Conservation (phyloP, 2,797 vertebrate species). For the Neosilurus hyrtlii region DNA sequence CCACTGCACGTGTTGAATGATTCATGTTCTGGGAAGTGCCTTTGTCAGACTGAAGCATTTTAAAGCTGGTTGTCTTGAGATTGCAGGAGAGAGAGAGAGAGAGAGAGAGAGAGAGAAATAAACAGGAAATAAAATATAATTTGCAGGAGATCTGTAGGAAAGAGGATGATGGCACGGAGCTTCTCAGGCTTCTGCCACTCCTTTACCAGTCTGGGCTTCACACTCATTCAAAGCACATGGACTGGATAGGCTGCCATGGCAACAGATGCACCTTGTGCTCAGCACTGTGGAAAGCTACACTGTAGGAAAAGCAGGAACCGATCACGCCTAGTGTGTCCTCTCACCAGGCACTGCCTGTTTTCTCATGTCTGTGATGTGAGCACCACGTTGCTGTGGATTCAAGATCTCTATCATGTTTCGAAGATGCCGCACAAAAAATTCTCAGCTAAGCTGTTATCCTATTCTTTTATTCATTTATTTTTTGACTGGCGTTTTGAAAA, state of each 20-base stretch:
- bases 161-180: constrained; percentile 32
- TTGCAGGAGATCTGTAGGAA: constrained; percentile 46
- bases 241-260: constrained; percentile 76
- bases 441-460: neutral
- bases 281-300: constrained; percentile 36
- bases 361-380: neutral
- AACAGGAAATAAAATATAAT: constrained; percentile 45
- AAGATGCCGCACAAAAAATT: neutral
- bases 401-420: neutral
- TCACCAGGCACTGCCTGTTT: constrained; percentile 19
- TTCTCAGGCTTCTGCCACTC: constrained; percentile 36
- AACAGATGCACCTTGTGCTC: constrained; percentile 74
- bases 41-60: constrained; percentile 65
- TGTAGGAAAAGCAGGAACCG: constrained; percentile 38
- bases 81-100: constrained; percentile 32
- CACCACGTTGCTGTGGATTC: neutral
- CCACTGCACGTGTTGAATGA: constrained; percentile 75
- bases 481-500: neutral
- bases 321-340: constrained; percentile 32
- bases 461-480: neutral
- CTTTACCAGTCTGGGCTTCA: constrained; percentile 63
- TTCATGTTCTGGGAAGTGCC: constrained; percentile 74
- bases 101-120: neutral
- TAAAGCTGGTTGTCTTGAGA: constrained; percentile 51
- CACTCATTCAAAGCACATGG: constrained; percentile 71